phyloP scores from a whole-genome alignment of 2,113 vertebrate species.

The Gasterosteus aculeatus region DNA sequence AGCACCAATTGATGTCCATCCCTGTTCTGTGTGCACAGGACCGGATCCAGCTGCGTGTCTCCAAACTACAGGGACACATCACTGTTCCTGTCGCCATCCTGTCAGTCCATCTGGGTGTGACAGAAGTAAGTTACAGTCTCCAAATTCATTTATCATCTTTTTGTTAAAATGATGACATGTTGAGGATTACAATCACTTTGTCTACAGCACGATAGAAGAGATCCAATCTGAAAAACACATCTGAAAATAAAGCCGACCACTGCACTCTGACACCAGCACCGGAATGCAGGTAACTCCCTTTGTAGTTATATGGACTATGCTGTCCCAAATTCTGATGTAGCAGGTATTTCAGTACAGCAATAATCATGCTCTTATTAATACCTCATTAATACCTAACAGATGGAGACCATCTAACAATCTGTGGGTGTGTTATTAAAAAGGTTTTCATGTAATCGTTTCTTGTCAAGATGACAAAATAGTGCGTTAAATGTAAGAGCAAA shows the following conservation, averaged over 20 bases:
- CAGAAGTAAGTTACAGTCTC: conserved; percentile 27
- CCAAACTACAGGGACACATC: neutral
- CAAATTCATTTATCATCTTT: conserved; percentile 33
- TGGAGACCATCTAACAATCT: neutral
- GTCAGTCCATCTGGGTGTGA: neutral
- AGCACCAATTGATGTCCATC: neutral
- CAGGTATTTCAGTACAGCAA: neutral
- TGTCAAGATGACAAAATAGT: neutral
- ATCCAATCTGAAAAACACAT: conserved; percentile 89
- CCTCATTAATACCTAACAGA: neutral
- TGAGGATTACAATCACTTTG: conserved; percentile 77
- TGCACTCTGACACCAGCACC: conserved; percentile 89
- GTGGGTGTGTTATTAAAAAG: neutral
- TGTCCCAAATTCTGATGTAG: neutral
- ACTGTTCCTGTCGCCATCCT: neutral
- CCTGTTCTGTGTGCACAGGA: neutral
- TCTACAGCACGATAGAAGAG: conserved; percentile 90
- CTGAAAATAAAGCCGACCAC: conserved; percentile 90
- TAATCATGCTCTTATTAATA: neutral
- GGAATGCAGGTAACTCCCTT: conserved; percentile 89
- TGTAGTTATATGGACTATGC: neutral
- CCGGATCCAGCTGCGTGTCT: neutral
- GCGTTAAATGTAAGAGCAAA: neutral
- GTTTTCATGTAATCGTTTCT: neutral
- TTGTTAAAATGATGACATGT: conserved; percentile 28